These are phyloP conservation scores for Aplocera efformata DNA, from an alignment of 2,888 invertebrate genomes.

Conservation along the genomic window DNA sequence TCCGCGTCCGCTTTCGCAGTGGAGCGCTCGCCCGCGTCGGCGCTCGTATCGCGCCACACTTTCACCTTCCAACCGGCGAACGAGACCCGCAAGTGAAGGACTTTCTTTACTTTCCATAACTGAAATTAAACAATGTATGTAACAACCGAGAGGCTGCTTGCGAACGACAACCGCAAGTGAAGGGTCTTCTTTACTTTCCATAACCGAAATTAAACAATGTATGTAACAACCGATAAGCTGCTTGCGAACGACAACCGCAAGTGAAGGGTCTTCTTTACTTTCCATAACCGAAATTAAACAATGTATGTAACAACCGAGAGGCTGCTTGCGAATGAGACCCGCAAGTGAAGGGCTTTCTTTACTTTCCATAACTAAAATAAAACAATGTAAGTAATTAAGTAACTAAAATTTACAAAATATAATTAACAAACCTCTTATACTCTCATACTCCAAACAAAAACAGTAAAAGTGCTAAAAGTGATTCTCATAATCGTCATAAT, in stretches of 20 bases:
- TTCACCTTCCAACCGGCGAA: slow-evolving; percentile 57
- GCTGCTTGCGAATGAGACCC: slow-evolving; percentile 73
- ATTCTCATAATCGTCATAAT: no score
- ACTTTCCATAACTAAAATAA: slow-evolving; percentile 93
- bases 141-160: slow-evolving; percentile 7
- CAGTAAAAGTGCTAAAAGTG: no score
- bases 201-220: slow-evolving; percentile 73
- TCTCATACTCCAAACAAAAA: no score
- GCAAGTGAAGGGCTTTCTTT: slow-evolving; percentile 92
- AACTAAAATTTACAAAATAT: no score
- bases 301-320: neutral
- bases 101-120: slow-evolving; percentile 97
- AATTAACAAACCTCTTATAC: no score
- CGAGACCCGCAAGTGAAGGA: slow-evolving; percentile 86
- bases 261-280: slow-evolving; percentile 94
- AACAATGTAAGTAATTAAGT: neutral
- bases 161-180: slow-evolving; percentile 82
- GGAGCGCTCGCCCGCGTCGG: slow-evolving; percentile 82
- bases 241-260: slow-evolving; percentile 79
- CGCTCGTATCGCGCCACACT: slow-evolving; percentile 66
- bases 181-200: slow-evolving; percentile 98
- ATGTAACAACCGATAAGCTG: neutral
- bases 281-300: slow-evolving; percentile 87
- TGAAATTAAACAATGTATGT: slow-evolving; percentile 49
- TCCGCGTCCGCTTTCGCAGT: slow-evolving; percentile 94